A percentile compares a stretch with the other conserved stretches of the same genome.
These are phyloP conservation scores for Chrysocyon brachyurus DNA, from an alignment of 2,797 vertebrate species.

Conservation along the genomic window DNA sequence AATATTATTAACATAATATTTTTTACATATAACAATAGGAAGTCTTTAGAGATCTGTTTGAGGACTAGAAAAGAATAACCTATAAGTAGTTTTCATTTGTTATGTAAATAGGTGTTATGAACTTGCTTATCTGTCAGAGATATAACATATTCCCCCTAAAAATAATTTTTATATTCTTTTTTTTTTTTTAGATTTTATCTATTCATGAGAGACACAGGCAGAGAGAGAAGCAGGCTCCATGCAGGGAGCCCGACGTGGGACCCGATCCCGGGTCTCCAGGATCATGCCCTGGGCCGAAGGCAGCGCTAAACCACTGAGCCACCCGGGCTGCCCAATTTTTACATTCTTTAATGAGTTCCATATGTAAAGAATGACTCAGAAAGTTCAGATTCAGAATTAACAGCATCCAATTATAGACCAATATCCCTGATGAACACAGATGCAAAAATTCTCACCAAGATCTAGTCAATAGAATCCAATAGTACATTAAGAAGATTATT, in stretches of 20 bases:
- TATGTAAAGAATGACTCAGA: background rate
- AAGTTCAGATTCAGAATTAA: background rate
- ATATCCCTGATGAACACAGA: too few species aligned
- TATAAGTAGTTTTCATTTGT: slow-evolving; percentile 8
- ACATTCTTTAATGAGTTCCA: background rate
- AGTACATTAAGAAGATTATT: too few species aligned
- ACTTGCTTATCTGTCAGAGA: background rate
- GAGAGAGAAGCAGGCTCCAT: too few species aligned
- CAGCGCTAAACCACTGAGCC: too few species aligned
- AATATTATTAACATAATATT: background rate
- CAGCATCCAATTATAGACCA: background rate
- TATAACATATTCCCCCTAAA: background rate
- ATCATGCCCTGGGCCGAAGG: too few species aligned
- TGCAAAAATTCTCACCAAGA: too few species aligned
- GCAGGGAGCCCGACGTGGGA: too few species aligned
- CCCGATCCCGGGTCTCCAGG: too few species aligned
- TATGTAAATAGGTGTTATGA: background rate
- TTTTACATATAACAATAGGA: background rate
- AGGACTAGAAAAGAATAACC: background rate
- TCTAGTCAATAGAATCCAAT: too few species aligned
- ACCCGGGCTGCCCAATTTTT: background rate
- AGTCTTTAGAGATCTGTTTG: background rate
- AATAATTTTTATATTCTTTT: background rate
- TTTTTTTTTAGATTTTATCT: too few species aligned
- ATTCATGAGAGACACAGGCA: too few species aligned